phyloP scores from a whole-genome alignment of 64 coral and sea anemone species.

The Montipora capricornis region DNA sequence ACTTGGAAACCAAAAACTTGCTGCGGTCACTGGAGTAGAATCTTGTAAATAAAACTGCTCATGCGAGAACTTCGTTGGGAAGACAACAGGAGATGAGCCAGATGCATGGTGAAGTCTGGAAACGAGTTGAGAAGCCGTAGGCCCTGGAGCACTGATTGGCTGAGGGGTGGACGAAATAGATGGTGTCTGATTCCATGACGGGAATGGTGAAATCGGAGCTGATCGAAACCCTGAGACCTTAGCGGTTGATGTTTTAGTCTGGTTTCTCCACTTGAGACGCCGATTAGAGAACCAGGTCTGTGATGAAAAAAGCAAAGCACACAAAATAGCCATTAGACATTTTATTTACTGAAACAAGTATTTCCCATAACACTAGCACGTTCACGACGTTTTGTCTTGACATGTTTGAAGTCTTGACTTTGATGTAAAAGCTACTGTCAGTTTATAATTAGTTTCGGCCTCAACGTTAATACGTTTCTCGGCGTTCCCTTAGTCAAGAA shows the following conservation, averaged over 20 bases:
- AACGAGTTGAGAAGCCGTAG: not conserved
- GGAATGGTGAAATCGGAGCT: not conserved
- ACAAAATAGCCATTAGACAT: not conserved
- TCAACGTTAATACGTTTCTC: no score
- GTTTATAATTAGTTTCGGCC: no score
- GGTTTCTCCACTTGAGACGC: constrained; percentile 4
- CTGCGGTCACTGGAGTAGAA: not conserved
- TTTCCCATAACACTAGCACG: no score
- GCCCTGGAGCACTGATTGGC: not conserved
- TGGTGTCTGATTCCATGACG: not conserved
- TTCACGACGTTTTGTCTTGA: no score
- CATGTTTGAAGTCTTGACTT: no score
- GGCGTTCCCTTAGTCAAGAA: no score
- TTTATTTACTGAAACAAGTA: not conserved
- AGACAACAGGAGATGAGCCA: not conserved
- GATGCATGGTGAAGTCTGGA: not conserved
- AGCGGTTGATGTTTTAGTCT: not conserved
- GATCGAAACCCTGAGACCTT: not conserved
- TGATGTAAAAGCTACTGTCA: no score
- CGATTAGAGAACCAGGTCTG: constrained; percentile 37
- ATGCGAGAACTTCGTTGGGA: not conserved
- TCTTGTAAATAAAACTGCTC: not conserved
- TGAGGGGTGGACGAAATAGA: not conserved
- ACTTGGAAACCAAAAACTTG: no score
- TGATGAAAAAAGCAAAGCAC: not conserved